Conservation (phyloP, 53 echinoderm and acorn worm genomes). For the Patiria pectinifera region DNA sequence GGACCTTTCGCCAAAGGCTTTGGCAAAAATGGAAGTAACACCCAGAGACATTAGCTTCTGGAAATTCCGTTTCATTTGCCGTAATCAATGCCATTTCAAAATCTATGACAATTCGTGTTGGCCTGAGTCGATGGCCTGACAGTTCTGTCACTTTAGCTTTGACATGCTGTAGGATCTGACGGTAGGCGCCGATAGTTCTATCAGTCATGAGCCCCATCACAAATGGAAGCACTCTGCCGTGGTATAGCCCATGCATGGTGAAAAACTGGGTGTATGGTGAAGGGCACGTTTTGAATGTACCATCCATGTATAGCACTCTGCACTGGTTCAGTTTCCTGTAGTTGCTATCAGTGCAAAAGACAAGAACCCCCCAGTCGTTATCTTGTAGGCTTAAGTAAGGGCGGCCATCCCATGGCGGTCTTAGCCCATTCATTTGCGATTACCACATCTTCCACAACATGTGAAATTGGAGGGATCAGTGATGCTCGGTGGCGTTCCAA, state of each 20-base stretch:
- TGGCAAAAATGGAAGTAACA: slow-evolving; percentile 67
- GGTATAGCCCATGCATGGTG: slow-evolving; percentile 50
- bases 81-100: slow-evolving; percentile 47
- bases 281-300: slow-evolving; percentile 56
- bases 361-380: slow-evolving; percentile 53
- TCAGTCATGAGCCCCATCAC: slow-evolving; percentile 42
- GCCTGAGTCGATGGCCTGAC: slow-evolving; percentile 44
- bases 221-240: slow-evolving; percentile 48
- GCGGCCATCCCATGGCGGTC: slow-evolving; percentile 36
- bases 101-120: slow-evolving; percentile 44
- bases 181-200: slow-evolving; percentile 37
- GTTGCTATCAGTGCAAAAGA: slow-evolving; percentile 24
- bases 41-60: slow-evolving; percentile 21
- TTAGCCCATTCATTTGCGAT: slow-evolving; percentile 33
- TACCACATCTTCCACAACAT: slow-evolving; percentile 40
- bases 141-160: neutral
- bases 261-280: slow-evolving; percentile 54
- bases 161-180: neutral
- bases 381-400: slow-evolving; percentile 16
- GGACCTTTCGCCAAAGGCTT: slow-evolving; percentile 47
- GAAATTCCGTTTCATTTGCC: slow-evolving; percentile 40
- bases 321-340: slow-evolving; percentile 10
- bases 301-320: slow-evolving; percentile 50
- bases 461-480: slow-evolving; percentile 25
- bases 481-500: slow-evolving; percentile 21